phyloP scores from a whole-genome alignment of 1,140 invertebrate species.

The Hycleus cichorii region DNA sequence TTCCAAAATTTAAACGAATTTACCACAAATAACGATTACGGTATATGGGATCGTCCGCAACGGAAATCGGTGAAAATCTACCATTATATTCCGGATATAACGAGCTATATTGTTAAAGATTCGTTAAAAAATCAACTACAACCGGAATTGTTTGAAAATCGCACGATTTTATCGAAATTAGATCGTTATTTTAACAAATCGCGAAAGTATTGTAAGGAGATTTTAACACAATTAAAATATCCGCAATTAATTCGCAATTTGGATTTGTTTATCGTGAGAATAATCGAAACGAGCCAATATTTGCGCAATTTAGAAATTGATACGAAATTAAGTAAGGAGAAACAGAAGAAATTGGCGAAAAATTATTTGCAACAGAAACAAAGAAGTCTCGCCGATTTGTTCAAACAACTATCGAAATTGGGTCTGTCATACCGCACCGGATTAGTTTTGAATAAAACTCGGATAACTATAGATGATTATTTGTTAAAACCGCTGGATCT shows the following conservation, averaged over 20 bases:
- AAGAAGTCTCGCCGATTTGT: conserved; percentile 74
- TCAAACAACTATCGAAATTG: conserved; percentile 62
- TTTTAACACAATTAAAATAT: conserved; percentile 49
- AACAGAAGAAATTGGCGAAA: conserved; percentile 73
- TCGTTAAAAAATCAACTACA: background rate
- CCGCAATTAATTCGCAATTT: conserved; percentile 50
- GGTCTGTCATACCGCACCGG: conserved; percentile 75
- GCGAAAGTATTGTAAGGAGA: conserved; percentile 54
- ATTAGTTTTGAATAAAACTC: conserved; percentile 43
- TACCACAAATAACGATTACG: conserved; percentile 14
- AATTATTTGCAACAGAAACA: conserved; percentile 77
- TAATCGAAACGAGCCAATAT: conserved; percentile 55
- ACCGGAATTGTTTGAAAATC: no score
- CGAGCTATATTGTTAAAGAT: background rate
- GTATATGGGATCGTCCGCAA: conserved; percentile 50
- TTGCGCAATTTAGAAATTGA: conserved; percentile 61
- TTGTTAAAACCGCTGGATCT: conserved; percentile 56
- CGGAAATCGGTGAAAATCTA: conserved; percentile 41
- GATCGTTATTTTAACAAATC: conserved; percentile 50
- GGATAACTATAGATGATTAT: conserved; percentile 42
- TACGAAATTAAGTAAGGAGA: conserved; percentile 55
- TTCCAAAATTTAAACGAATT: conserved; percentile 36
- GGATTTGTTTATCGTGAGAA: conserved; percentile 56
- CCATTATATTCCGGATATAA: conserved; percentile 45
- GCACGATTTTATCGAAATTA: conserved; percentile 18